Evolutionary conservation across 1,140 invertebrate species (phyloP).

Genomic region (Notospermus geniculatus): DNA sequence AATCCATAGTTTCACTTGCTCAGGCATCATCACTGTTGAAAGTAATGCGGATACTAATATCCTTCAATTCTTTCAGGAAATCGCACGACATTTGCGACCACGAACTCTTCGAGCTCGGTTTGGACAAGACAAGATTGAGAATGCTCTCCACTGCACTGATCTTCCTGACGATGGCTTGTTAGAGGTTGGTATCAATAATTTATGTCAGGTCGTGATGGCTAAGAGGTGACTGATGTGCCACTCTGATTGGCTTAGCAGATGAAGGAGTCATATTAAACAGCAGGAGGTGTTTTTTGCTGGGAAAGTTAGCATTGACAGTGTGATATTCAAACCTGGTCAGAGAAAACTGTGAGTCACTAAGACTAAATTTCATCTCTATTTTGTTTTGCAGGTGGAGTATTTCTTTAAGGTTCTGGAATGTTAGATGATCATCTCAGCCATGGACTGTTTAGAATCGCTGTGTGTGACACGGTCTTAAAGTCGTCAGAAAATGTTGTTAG

Average conservation of each 20-base stretch:
- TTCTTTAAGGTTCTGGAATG: slow-evolving; percentile 53
- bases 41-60: too few relatives aligned
- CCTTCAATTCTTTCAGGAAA: slow-evolving; percentile 64
- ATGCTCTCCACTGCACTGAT: slow-evolving; percentile 91
- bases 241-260: neutral
- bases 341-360: too few relatives aligned
- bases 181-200: slow-evolving; percentile 62
- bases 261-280: neutral
- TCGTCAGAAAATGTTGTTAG: too few relatives aligned
- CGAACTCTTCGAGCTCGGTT: slow-evolving; percentile 79
- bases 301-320: too few relatives aligned
- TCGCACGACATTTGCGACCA: slow-evolving; percentile 78
- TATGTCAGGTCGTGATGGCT: neutral
- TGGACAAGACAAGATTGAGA: slow-evolving; percentile 78
- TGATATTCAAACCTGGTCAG: neutral
- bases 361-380: neutral
- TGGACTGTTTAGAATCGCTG: too few relatives aligned
- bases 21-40: too few relatives aligned
- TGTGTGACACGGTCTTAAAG: too few relatives aligned
- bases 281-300: too few relatives aligned
- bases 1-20: too few relatives aligned
- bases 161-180: slow-evolving; percentile 79
- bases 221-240: neutral
- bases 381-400: slow-evolving; percentile 49
- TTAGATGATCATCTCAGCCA: slow-evolving; percentile 9